These are phyloP conservation scores for Leuciscus idus DNA, from an alignment of 2,113 vertebrate genomes.

Conservation along the genomic window DNA sequence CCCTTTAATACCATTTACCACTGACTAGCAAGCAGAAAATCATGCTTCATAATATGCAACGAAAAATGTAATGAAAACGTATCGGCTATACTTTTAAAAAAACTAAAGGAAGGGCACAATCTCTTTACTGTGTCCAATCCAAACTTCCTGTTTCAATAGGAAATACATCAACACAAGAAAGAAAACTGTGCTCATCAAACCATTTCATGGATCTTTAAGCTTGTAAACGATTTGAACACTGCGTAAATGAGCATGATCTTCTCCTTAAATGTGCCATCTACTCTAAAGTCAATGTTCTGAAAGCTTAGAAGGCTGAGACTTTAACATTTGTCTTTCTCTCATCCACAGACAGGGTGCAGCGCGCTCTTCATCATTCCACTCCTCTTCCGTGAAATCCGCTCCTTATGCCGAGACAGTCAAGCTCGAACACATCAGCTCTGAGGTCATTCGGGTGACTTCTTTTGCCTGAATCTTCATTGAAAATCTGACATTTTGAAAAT, in stretches of 20 bases:
- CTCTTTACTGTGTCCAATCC: neutral
- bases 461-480: neutral
- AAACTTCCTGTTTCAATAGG: neutral
- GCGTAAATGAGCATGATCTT: neutral
- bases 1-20: neutral
- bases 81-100: too few relatives aligned
- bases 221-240: neutral
- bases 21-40: neutral
- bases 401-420: constrained; percentile 75
- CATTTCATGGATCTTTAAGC: neutral
- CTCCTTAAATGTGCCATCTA: neutral
- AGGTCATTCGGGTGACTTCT: constrained; percentile 32
- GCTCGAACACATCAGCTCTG: constrained; percentile 68
- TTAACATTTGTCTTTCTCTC: neutral
- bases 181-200: neutral
- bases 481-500: neutral
- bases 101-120: neutral
- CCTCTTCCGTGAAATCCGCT: constrained; percentile 77
- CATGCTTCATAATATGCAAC: neutral
- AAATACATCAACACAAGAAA: neutral
- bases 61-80: neutral
- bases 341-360: constrained; percentile 84
- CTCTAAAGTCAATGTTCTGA: neutral
- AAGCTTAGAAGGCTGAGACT: neutral
- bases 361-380: constrained; percentile 87